These are phyloP conservation scores for Agrochola circellaris DNA, from an alignment of 2,888 invertebrate species.

Conservation along the genomic window DNA sequence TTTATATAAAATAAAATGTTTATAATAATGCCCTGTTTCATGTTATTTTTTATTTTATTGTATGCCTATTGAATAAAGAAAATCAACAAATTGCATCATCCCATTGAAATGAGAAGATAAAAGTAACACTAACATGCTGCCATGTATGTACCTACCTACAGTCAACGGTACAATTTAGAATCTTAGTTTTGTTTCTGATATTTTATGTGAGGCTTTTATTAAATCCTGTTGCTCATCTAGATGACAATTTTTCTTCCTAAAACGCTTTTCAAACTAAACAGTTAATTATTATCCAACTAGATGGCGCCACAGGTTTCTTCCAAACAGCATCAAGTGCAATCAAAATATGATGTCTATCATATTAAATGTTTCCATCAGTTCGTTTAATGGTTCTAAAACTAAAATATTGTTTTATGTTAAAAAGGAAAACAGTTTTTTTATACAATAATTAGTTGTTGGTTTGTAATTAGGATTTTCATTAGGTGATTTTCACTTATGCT, in stretches of 20 bases:
- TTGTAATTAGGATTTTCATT: too few species aligned
- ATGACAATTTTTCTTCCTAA: too few species aligned
- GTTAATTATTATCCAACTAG: conserved; percentile 15
- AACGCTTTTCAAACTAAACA: too few species aligned
- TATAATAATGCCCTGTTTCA: not conserved
- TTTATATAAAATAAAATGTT: conserved; percentile 26
- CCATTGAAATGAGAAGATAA: too few species aligned
- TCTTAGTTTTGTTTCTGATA: too few species aligned
- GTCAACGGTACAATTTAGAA: not conserved
- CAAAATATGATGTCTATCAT: not conserved
- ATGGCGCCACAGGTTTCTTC: conserved; percentile 33
- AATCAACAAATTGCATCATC: not conserved
- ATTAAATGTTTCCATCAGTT: too few species aligned
- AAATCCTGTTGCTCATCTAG: not conserved
- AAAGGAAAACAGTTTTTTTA: too few species aligned
- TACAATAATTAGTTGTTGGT: too few species aligned
- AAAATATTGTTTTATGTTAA: too few species aligned
- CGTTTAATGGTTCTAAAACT: too few species aligned
- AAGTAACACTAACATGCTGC: not conserved
- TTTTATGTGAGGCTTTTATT: too few species aligned
- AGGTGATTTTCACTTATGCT: too few species aligned
- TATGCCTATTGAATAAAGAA: not conserved
- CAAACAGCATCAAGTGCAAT: not conserved
- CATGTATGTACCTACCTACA: not conserved
- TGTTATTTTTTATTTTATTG: not conserved